Percentiles rank a stretch among this genome's conserved stretches.
Evolutionary conservation across 2,888 invertebrate species (phyloP).

Genomic region (Idaea straminata): DNA sequence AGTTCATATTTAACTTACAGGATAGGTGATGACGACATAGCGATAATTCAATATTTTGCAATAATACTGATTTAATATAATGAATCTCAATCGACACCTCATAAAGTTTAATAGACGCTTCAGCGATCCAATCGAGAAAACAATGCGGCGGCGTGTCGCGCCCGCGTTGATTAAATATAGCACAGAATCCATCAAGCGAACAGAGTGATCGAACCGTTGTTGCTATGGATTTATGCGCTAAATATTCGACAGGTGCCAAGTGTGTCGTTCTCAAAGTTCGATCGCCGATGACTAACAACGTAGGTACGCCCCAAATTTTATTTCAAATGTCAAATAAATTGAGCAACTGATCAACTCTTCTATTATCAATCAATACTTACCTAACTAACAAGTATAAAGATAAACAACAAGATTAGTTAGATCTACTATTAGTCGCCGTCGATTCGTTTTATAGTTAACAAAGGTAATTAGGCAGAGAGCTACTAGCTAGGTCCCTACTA

Average conservation of each 20-base stretch:
- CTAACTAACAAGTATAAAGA: not conserved
- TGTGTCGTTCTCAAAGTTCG: constrained; percentile 78
- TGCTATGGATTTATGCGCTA: constrained; percentile 79
- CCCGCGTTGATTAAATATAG: constrained; percentile 76
- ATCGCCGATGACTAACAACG: constrained; percentile 78
- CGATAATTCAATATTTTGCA: constrained; percentile 15
- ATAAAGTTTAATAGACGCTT: constrained; percentile 61
- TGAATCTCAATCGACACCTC: constrained; percentile 53
- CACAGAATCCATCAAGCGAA: constrained; percentile 75
- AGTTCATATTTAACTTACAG: constrained; percentile 12
- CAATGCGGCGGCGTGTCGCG: constrained; percentile 70
- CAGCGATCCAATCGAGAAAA: constrained; percentile 67
- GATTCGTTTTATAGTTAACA: constrained; percentile 29
- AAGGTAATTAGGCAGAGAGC: constrained; percentile 23
- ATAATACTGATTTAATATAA: constrained; percentile 31
- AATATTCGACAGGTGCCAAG: constrained; percentile 81
- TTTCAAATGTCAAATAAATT: constrained; percentile 79
- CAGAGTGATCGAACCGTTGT: constrained; percentile 67
- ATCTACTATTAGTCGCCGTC: constrained; percentile 5
- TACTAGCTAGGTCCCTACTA: not conserved
- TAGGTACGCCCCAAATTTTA: constrained; percentile 78
- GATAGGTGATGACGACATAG: constrained; percentile 12
- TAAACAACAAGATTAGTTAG: not conserved
- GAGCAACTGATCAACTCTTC: constrained; percentile 60
- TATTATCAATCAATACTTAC: not conserved